Evolutionary conservation across 2,888 invertebrate genomes (phyloP).

Genomic region (Crepidodera aurea): DNA sequence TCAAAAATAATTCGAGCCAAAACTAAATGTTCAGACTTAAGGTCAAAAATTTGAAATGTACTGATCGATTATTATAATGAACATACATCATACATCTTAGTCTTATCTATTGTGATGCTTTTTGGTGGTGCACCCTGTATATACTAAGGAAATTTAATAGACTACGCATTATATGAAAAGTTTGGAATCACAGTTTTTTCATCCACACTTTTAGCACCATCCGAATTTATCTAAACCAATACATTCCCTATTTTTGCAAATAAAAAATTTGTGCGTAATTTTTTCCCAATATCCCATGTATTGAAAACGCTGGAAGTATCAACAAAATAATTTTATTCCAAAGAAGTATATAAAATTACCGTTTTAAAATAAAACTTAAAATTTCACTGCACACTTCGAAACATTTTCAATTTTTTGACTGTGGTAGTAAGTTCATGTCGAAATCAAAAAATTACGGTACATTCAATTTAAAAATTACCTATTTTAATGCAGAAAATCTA

Average conservation of each 20-base stretch:
- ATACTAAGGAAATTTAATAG: too few species aligned
- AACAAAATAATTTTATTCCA: conserved; percentile 52
- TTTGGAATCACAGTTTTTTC: too few species aligned
- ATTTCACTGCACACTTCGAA: conserved; percentile 38
- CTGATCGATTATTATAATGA: too few species aligned
- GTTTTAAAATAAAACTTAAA: conserved; percentile 46
- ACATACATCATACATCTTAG: too few species aligned
- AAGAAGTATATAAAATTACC: conserved; percentile 44
- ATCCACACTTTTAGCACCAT: background rate
- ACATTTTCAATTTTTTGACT: conserved; percentile 12
- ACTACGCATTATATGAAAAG: too few species aligned
- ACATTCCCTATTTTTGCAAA: background rate
- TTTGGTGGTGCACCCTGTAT: too few species aligned
- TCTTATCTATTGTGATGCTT: too few species aligned
- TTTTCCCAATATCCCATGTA: conserved; percentile 21
- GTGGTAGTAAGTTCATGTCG: background rate
- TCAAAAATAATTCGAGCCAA: conserved; percentile 32
- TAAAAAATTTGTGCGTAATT: conserved; percentile 34
- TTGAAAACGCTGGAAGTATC: conserved; percentile 36
- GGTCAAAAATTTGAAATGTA: background rate
- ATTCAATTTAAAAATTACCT: conserved; percentile 2
- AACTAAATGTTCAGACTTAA: conserved; percentile 16
- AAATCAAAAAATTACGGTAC: conserved; percentile 6
- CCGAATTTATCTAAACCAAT: background rate
- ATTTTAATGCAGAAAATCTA: conserved; percentile 6